Evolutionary conservation across 2,113 vertebrate genomes (phyloP).

Genomic region (Petroica traversi): DNA sequence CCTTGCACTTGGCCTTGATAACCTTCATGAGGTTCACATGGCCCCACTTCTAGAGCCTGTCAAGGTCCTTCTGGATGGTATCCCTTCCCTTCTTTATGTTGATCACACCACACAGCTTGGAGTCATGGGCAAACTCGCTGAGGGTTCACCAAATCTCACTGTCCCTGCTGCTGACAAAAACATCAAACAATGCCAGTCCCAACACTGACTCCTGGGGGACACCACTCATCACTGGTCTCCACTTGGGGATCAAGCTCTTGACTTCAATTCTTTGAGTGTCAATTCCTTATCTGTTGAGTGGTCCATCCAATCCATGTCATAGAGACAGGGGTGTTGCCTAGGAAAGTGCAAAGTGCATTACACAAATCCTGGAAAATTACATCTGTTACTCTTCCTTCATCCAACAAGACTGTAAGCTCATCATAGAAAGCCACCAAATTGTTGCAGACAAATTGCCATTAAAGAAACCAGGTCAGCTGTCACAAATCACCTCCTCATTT

Average conservation of each 20-base stretch:
- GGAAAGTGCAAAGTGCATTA: background rate
- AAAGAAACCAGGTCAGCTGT: background rate
- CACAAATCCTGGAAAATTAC: background rate
- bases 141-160: background rate
- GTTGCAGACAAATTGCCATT: background rate
- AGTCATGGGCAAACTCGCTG: background rate
- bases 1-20: background rate
- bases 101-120: background rate
- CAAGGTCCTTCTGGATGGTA: background rate
- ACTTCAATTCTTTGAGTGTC: background rate
- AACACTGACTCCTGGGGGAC: background rate
- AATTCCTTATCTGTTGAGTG: background rate
- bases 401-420: background rate
- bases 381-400: background rate
- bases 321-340: background rate
- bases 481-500: background rate
- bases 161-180: background rate
- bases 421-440: background rate
- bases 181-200: background rate
- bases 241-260: rapidly evolving
- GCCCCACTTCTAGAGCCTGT: background rate
- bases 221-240: too few relatives aligned
- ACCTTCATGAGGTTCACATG: background rate
- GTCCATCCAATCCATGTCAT: background rate
- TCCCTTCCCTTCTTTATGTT: background rate